Conservation (phyloP, 2,888 invertebrate genomes). For the Eilema griseolum region DNA sequence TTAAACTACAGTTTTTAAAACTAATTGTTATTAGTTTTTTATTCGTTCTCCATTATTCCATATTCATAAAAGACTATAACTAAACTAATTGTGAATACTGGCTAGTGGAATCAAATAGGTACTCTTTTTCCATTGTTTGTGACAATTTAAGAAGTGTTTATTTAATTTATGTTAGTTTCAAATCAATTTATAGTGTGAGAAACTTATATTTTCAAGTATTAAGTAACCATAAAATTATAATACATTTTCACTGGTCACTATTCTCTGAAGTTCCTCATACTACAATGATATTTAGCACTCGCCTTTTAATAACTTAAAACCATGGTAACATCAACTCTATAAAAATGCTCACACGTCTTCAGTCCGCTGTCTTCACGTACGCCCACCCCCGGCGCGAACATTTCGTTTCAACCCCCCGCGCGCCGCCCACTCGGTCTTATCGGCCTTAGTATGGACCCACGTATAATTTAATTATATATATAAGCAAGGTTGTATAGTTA, state of each 20-base stretch:
- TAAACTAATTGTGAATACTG: too few species aligned
- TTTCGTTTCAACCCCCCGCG: constrained; percentile 63
- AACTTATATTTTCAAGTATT: too few species aligned
- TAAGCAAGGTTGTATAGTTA: constrained; percentile 36
- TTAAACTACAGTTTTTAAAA: neutral
- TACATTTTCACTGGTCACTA: too few species aligned
- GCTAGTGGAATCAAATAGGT: too few species aligned
- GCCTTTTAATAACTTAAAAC: neutral
- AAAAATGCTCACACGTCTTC: constrained; percentile 72
- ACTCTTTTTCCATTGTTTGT: too few species aligned
- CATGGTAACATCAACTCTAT: constrained; percentile 45
- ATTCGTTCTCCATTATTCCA: too few species aligned
- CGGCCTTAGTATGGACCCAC: constrained; percentile 65
- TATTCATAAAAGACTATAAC: too few species aligned
- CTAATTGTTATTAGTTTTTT: neutral
- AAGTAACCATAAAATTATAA: too few species aligned
- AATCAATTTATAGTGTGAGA: too few species aligned
- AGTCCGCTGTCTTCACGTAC: constrained; percentile 81
- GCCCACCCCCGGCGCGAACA: constrained; percentile 70
- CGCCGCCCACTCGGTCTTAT: constrained; percentile 75
- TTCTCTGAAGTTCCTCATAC: neutral
- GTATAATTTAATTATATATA: constrained; percentile 63
- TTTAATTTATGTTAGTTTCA: too few species aligned
- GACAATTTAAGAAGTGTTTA: too few species aligned
- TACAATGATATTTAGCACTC: neutral